Percentiles rank a stretch among this genome's conserved stretches.
Conservation (phyloP, 2,888 invertebrate species). For the Cactoblastis cactorum region DNA sequence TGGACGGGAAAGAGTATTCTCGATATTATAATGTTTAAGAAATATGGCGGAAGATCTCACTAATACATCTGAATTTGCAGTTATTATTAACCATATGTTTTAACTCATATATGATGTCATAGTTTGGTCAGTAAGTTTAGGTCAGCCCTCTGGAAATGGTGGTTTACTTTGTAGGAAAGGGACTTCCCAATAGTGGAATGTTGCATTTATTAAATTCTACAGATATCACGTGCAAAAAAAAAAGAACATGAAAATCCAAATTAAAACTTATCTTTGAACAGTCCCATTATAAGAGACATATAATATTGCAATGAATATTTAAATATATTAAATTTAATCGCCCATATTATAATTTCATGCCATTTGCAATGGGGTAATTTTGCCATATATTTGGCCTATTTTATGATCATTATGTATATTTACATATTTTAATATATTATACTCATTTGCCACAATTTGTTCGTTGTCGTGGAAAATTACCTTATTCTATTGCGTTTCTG, state of each 20-base stretch:
- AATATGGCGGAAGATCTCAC: neutral
- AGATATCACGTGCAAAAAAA: too few species aligned
- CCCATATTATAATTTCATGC: conserved; percentile 3
- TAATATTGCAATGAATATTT: neutral
- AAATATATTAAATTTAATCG: neutral
- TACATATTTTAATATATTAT: neutral
- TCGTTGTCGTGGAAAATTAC: conserved; percentile 13
- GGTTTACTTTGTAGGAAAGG: too few species aligned
- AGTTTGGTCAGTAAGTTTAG: too few species aligned
- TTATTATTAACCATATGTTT: too few species aligned
- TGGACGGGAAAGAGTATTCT: neutral
- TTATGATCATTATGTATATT: conserved; percentile 1
- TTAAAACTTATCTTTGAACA: too few species aligned
- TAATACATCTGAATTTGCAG: neutral
- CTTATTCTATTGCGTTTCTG: conserved; percentile 4
- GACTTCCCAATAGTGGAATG: too few species aligned
- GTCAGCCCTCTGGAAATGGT: too few species aligned
- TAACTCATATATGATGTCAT: too few species aligned
- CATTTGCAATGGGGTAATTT: neutral
- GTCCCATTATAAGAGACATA: neutral
- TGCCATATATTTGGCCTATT: neutral
- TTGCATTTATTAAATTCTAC: too few species aligned
- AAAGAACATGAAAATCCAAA: too few species aligned
- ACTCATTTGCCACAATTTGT: conserved; percentile 11
- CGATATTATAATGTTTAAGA: neutral